phyloP scores from a whole-genome alignment of 2,888 invertebrate species.

The Drosophila seclusa region DNA sequence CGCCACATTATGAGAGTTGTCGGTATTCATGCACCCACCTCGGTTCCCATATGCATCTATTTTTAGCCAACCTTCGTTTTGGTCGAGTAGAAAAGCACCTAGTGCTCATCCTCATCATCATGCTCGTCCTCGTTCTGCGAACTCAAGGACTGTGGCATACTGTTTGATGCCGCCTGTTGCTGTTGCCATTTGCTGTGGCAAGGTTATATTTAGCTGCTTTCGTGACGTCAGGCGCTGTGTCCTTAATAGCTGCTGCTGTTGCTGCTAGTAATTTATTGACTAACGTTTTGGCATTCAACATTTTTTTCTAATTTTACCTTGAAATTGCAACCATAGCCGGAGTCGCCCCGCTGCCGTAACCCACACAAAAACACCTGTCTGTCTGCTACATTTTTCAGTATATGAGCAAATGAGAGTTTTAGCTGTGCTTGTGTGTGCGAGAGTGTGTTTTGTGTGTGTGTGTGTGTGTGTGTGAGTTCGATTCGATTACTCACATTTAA shows the following conservation, averaged over 20 bases:
- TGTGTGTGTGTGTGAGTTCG: background rate
- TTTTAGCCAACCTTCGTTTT: constrained; percentile 1
- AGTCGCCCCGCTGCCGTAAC: background rate
- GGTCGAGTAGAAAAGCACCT: constrained; percentile 14
- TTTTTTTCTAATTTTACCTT: constrained; percentile 1
- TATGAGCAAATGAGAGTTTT: background rate
- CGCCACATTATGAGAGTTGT: constrained; percentile 26
- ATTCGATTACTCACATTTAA: constrained; percentile 32
- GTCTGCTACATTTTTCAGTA: constrained; percentile 7
- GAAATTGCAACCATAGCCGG: background rate
- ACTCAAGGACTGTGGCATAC: constrained; percentile 44
- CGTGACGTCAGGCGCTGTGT: constrained; percentile 46
- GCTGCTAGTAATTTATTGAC: constrained; percentile 26
- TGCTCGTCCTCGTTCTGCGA: constrained; percentile 28
- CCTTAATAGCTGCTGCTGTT: constrained; percentile 29
- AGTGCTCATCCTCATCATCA: constrained; percentile 6
- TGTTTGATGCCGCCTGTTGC: constrained; percentile 42
- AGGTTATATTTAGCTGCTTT: constrained; percentile 32
- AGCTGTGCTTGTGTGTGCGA: background rate
- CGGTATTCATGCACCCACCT: background rate
- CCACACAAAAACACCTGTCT: constrained; percentile 13
- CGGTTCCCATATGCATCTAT: constrained; percentile 16
- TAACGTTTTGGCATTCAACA: constrained; percentile 26
- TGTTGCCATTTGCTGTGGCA: constrained; percentile 14
- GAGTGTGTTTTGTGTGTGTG: background rate